phyloP scores from a whole-genome alignment of 2,888 invertebrate genomes.

The Drosophila quinaria region DNA sequence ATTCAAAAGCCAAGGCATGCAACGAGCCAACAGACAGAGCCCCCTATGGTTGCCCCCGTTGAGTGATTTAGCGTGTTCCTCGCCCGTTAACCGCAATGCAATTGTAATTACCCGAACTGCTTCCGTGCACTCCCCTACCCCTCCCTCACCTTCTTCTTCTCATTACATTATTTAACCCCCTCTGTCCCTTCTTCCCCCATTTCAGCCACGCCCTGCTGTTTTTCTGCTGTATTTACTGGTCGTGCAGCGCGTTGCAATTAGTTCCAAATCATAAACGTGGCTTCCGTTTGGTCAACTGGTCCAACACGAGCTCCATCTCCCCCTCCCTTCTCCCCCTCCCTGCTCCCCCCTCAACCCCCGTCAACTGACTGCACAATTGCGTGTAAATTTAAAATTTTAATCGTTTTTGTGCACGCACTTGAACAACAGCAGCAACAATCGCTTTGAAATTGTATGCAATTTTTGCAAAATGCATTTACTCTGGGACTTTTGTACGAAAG shows the following conservation, averaged over 20 bases:
- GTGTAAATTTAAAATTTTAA: slow-evolving; percentile 78
- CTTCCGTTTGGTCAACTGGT: slow-evolving; percentile 63
- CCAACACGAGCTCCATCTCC: slow-evolving; percentile 7
- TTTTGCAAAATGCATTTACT: slow-evolving; percentile 39
- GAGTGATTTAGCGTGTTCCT: slow-evolving; percentile 75
- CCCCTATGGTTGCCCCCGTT: slow-evolving; percentile 42
- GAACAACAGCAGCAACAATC: slow-evolving; percentile 27
- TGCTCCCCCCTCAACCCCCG: not conserved
- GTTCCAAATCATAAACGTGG: slow-evolving; percentile 79
- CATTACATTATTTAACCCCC: slow-evolving; percentile 7
- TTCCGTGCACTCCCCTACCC: slow-evolving; percentile 34
- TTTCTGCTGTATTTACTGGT: slow-evolving; percentile 60
- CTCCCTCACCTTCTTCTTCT: not conserved
- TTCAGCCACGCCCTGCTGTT: slow-evolving; percentile 26
- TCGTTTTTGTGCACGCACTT: slow-evolving; percentile 71
- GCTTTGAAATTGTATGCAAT: slow-evolving; percentile 51
- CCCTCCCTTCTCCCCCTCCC: not conserved
- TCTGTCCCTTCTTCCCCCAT: not conserved
- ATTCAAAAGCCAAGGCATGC: slow-evolving; percentile 69
- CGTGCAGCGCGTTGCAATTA: slow-evolving; percentile 70
- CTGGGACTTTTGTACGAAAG: slow-evolving; percentile 5
- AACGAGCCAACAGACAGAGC: slow-evolving; percentile 20
- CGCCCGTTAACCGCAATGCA: slow-evolving; percentile 79
- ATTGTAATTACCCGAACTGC: slow-evolving; percentile 79
- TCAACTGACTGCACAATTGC: slow-evolving; percentile 57